Base-by-base conservation (phyloP, 2,797 vertebrate genomes). In the Dipus sagitta region DNA sequence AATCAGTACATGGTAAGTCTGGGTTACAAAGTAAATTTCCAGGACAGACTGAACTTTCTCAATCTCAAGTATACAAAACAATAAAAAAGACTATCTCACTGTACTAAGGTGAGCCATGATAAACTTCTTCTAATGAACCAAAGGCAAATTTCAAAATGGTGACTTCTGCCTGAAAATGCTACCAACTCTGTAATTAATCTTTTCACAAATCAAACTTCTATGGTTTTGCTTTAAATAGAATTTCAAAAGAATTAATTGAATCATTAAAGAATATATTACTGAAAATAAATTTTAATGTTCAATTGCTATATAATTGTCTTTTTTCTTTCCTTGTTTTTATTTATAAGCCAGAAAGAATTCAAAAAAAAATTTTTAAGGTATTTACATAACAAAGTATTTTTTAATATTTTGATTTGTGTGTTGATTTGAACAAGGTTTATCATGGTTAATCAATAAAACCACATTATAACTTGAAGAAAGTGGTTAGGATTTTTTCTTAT, bases 211-310 rank as follows among this genome's bases (percentile, higher is more conserved):
- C 30, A 71, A 1, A 2, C 42, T 65, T 74, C 42, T 34, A 83
- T 15, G 68, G 30, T 6, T 86, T 80, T 89, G 9, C 14, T 80
- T 79, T 88, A 32, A 93, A 71, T n/a, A 92, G 78, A 82, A 90
- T 75, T 92, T 15, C 70, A 64, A 17, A 67, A 80, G 14, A 12
- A 70, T 3, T 67, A 85, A 70, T 32, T 77, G 15, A 71, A 83
- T 67, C 42, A 0, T 21, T 93, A 6, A 14, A 84, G 32, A 62
- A 54, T 17, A 83, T 20, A 58, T 70, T 75, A 62, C 54, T 68
- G 58, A 84, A 75, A 88, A 83, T 86, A 65, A 64, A n/a, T 60
- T 60, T 81, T 64, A 94, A 83, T 72, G 54, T 1, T 82, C 83
- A 13, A 54, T 42, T 3, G 64, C 3, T 10, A n/a, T 52, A 21